Conservation (phyloP, 2,113 vertebrate genomes). For the Mormoops blainvillei region DNA sequence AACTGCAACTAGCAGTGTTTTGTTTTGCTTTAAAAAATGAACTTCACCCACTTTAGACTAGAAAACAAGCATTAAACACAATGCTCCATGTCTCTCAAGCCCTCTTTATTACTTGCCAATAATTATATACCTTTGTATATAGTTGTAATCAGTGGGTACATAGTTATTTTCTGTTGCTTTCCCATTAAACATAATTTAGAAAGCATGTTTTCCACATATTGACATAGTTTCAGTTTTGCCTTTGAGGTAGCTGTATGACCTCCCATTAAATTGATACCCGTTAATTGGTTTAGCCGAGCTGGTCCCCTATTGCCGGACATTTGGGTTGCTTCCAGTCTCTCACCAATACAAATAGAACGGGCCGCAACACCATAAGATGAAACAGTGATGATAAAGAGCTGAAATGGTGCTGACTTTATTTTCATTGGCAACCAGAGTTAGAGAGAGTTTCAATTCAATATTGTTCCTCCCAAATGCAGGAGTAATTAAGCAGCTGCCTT, state of each 20-base stretch:
- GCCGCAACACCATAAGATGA: neutral
- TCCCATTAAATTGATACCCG: neutral
- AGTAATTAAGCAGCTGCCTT: slow-evolving; percentile 70
- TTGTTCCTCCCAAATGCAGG: slow-evolving; percentile 30
- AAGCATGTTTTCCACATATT: neutral
- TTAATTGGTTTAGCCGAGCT: neutral
- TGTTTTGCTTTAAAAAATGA: neutral
- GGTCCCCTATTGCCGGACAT: neutral
- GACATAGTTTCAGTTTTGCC: neutral
- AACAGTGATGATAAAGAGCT: neutral
- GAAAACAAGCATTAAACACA: neutral
- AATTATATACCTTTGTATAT: slow-evolving; percentile 3
- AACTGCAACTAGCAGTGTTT: neutral
- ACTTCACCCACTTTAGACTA: neutral
- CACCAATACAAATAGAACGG: neutral
- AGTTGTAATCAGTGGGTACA: neutral
- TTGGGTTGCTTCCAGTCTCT: neutral
- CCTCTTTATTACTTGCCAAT: neutral
- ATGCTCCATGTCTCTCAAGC: neutral
- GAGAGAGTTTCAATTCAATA: neutral
- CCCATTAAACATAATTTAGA: neutral
- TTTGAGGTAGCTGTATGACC: neutral
- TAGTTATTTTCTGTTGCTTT: neutral
- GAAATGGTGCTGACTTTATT: slow-evolving; percentile 51
- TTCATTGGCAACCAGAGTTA: slow-evolving; percentile 49